phyloP scores from a whole-genome alignment of 2,888 invertebrate species.

The Ormyrus rosae region DNA sequence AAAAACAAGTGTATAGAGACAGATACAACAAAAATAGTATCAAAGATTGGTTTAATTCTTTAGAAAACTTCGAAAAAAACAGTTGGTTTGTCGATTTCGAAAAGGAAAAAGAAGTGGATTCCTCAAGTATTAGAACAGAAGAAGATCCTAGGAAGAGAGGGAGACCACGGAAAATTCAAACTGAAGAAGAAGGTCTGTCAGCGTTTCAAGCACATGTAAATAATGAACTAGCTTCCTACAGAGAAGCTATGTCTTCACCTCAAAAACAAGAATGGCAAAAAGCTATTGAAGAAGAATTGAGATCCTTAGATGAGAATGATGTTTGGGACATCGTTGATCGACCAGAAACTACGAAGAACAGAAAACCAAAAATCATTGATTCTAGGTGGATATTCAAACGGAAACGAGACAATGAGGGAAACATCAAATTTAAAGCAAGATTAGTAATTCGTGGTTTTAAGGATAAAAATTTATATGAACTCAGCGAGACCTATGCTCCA shows the following conservation, averaged over 20 bases:
- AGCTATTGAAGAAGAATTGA: conserved; percentile 63
- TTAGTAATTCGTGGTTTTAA: neutral
- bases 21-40: no score
- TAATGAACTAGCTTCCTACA: neutral
- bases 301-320: neutral
- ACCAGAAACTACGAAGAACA: neutral
- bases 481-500: conserved; percentile 4
- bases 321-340: conserved; percentile 7
- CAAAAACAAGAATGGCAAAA: neutral
- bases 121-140: no score
- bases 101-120: no score
- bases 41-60: no score
- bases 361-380: conserved; percentile 10
- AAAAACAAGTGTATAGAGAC: no score
- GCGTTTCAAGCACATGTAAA: no score
- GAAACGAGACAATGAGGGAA: neutral
- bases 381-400: conserved; percentile 14
- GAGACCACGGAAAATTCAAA: no score
- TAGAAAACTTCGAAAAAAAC: no score
- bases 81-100: no score
- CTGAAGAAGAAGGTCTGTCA: no score
- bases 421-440: neutral
- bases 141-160: no score
- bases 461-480: neutral
- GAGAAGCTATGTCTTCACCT: conserved; percentile 1